These are phyloP conservation scores for Drosophila cracens DNA, from an alignment of 2,888 invertebrate species.

Conservation along the genomic window DNA sequence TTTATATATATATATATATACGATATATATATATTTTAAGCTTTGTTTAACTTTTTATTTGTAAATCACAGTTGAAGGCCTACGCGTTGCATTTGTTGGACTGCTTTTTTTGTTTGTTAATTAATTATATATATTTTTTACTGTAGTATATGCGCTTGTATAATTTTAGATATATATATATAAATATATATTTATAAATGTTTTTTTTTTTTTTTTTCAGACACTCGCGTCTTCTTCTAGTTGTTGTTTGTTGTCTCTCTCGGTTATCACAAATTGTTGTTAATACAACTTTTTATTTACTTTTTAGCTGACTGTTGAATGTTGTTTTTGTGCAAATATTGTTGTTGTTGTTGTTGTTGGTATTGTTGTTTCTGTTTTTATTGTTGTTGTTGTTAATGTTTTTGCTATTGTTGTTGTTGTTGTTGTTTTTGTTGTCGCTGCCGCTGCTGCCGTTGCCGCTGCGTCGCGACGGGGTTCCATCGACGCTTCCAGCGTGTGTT, in stretches of 20 bases:
- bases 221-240: constrained; percentile 52
- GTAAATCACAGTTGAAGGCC: constrained; percentile 80
- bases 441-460: constrained; percentile 58
- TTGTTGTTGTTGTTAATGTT: constrained; percentile 13
- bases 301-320: constrained; percentile 31
- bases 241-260: constrained; percentile 45
- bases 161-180: constrained; percentile 42
- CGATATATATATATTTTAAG: background rate
- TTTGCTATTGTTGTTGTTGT: constrained; percentile 13
- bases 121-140: constrained; percentile 41
- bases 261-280: constrained; percentile 67
- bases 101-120: constrained; percentile 48
- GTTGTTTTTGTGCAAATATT: constrained; percentile 19
- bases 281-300: constrained; percentile 46
- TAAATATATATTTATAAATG: constrained; percentile 40
- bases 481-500: constrained; percentile 68
- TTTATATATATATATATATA: constrained; percentile 13
- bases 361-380: constrained; percentile 17
- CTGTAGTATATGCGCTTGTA: constrained; percentile 55
- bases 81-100: constrained; percentile 80
- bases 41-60: constrained; percentile 32
- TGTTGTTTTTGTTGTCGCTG: constrained; percentile 35
- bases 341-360: constrained; percentile 35
- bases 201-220: constrained; percentile 37
- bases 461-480: constrained; percentile 70